A percentile compares a stretch with the other conserved stretches of the same genome.
phyloP scores from a whole-genome alignment of 2,888 invertebrate species.

The Ashinkailepas kermadecensis region DNA sequence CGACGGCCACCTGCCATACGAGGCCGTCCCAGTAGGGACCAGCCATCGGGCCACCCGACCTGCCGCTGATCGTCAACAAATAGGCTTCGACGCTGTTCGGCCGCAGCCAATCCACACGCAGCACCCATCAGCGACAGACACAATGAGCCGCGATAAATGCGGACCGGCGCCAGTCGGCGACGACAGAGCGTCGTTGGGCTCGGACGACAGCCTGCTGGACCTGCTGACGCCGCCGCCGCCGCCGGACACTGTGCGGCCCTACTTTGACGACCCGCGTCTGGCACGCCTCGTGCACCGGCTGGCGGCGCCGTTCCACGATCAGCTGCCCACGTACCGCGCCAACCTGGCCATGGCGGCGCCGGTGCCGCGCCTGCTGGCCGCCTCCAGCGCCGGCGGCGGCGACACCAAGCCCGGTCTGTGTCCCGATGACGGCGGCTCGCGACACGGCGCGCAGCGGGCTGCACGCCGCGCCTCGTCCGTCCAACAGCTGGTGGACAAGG shows the following conservation, averaged over 20 bases:
- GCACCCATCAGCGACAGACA: neutral
- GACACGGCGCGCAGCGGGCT: neutral
- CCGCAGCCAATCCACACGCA: neutral
- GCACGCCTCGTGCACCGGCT: neutral
- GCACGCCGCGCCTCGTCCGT: neutral
- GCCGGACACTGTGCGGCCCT: neutral
- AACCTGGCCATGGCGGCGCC: conserved; percentile 6
- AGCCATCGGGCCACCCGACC: too few species aligned
- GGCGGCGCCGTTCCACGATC: too few species aligned
- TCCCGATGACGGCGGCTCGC: neutral
- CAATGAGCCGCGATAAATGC: neutral
- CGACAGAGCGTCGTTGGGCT: conserved; percentile 1
- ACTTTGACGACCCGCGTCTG: neutral
- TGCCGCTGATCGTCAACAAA: too few species aligned
- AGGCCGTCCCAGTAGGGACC: too few species aligned
- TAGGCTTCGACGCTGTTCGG: neutral
- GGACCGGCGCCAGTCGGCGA: neutral
- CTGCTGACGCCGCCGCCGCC: neutral
- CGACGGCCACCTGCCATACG: too few species aligned
- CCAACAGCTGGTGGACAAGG: conserved; percentile 5
- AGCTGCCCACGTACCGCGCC: neutral
- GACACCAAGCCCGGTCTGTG: neutral
- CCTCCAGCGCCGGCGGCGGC: neutral
- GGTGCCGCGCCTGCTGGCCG: neutral
- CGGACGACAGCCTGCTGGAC: conserved; percentile 9